phyloP scores from a whole-genome alignment of 2,113 vertebrate genomes.

The Campylomormyrus numenius region DNA sequence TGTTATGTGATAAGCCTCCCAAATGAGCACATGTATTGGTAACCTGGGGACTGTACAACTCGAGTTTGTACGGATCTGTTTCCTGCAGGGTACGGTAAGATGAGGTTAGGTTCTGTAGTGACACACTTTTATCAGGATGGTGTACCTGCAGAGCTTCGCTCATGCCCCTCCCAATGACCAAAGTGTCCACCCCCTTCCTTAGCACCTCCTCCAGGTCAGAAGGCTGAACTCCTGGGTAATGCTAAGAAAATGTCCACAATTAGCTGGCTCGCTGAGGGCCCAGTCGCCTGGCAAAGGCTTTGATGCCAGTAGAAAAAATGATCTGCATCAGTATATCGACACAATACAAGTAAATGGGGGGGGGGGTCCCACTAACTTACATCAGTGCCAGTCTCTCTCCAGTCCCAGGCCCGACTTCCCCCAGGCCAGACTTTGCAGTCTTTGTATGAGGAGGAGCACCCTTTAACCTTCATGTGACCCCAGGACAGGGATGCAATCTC shows the following conservation, averaged over 20 bases:
- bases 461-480: constrained; percentile 88
- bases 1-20: not conserved
- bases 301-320: not conserved
- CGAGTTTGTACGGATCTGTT: not conserved
- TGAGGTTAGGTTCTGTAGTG: not conserved
- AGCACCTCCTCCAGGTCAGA: constrained; percentile 86
- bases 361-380: constrained; percentile 57
- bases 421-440: constrained; percentile 98
- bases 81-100: not conserved
- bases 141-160: constrained; percentile 82
- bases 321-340: not conserved
- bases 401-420: constrained; percentile 88
- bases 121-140: not conserved
- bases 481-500: constrained; percentile 84
- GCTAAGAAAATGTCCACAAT: constrained; percentile 55
- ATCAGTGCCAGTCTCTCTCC: constrained; percentile 89
- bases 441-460: constrained; percentile 73
- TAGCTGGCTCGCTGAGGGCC: not conserved
- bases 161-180: constrained; percentile 93
- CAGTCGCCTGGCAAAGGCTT: not conserved
- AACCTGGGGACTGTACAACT: not conserved
- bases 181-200: constrained; percentile 65
- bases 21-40: not conserved
- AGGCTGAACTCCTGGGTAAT: constrained; percentile 85
- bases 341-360: not conserved